phyloP scores from a whole-genome alignment of 2,113 vertebrate genomes.

The Dendrocopos noguchii region DNA sequence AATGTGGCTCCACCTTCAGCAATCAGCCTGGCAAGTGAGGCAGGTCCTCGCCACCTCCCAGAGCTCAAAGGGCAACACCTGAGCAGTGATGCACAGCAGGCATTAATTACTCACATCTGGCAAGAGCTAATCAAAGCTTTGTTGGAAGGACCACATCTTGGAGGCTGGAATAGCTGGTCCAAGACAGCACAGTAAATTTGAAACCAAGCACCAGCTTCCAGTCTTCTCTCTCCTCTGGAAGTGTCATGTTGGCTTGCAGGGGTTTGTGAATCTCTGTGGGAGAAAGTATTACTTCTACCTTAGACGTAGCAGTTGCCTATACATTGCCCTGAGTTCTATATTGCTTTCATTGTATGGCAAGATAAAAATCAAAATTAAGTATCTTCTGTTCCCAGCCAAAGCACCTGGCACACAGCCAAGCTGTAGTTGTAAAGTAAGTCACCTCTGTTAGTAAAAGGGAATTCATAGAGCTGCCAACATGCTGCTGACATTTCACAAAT shows the following conservation, averaged over 20 bases:
- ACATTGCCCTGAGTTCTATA: not conserved
- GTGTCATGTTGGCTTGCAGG: rapidly evolving
- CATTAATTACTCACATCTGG: rapidly evolving
- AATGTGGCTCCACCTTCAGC: rapidly evolving
- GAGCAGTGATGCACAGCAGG: not conserved
- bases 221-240: not conserved
- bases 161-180: not conserved
- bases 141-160: not conserved
- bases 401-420: not conserved
- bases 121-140: not conserved
- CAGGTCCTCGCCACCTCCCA: not conserved
- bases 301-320: not conserved
- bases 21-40: not conserved
- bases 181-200: not conserved
- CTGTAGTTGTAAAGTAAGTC: not conserved
- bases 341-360: not conserved
- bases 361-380: not conserved
- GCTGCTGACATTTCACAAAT: slow-evolving; percentile 16
- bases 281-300: not conserved
- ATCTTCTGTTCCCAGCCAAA: not conserved
- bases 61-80: rapidly evolving
- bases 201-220: not conserved
- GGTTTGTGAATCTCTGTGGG: not conserved
- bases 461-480: not conserved
- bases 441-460: not conserved